Evolutionary conservation across 1,140 invertebrate genomes (phyloP).

Genomic region (Halotydeus destructor): DNA sequence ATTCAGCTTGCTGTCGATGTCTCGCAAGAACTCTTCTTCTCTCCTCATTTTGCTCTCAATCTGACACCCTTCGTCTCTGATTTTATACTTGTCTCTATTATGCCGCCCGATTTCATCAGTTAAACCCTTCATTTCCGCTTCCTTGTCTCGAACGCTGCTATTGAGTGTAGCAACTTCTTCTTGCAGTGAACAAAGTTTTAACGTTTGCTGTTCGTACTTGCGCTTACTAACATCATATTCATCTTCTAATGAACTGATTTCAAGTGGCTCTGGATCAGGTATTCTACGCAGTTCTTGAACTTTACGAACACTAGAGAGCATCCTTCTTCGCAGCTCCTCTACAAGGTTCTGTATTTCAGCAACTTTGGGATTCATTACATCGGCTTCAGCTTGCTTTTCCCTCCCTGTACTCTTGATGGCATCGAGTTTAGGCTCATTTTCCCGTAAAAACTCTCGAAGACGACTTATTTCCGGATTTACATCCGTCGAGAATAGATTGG

Average conservation of each 20-base stretch:
- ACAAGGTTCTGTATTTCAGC: background rate
- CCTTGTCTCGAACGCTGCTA: conserved; percentile 4
- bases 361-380: background rate
- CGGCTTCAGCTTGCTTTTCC: background rate
- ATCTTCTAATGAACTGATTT: background rate
- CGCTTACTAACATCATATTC: background rate
- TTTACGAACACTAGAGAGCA: background rate
- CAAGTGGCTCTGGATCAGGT: background rate
- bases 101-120: background rate
- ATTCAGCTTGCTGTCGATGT: conserved; percentile 12
- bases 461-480: background rate
- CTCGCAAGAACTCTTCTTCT: conserved; percentile 15
- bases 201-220: background rate
- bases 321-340: background rate
- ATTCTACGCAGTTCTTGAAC: background rate
- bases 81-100: conserved; percentile 11
- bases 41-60: conserved; percentile 23
- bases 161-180: conserved; percentile 5
- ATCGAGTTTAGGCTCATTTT: background rate
- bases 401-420: background rate
- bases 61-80: conserved; percentile 19
- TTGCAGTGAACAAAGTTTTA: background rate
- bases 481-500: too few species aligned
- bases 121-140: background rate
- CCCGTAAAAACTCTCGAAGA: background rate